phyloP scores from a whole-genome alignment of 2,113 vertebrate species.

The Progne subis region DNA sequence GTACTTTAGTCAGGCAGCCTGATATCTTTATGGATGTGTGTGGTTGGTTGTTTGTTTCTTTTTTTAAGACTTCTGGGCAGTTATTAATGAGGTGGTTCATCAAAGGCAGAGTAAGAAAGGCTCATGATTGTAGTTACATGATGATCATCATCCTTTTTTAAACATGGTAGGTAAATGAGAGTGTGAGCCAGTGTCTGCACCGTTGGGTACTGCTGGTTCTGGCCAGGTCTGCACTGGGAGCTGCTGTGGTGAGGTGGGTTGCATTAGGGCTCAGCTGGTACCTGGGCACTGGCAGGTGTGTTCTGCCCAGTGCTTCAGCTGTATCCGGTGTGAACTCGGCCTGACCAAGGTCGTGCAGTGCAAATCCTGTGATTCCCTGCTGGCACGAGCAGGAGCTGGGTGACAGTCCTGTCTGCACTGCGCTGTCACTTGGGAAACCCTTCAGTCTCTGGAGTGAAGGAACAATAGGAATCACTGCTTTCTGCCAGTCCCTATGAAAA shows the following conservation, averaged over 20 bases:
- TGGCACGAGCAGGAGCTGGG: background rate
- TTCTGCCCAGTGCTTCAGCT: background rate
- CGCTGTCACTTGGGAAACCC: background rate
- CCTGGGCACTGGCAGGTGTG: background rate
- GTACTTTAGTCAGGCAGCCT: background rate
- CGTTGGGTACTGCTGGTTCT: background rate
- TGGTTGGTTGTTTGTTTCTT: background rate
- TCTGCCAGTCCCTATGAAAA: background rate
- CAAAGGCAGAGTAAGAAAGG: background rate
- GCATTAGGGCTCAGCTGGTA: background rate
- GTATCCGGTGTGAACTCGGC: background rate
- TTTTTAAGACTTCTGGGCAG: background rate
- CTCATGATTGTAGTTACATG: background rate
- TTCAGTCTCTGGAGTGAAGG: background rate
- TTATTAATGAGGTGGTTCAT: background rate
- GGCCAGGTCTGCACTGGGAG: background rate
- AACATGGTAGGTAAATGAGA: background rate
- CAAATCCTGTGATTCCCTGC: background rate
- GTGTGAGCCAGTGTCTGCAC: background rate
- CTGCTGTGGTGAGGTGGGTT: background rate
- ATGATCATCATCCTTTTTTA: background rate
- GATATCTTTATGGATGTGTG: background rate
- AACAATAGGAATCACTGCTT: background rate
- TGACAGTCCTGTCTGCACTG: too few species aligned
- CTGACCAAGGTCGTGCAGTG: rapidly evolving